phyloP scores from a whole-genome alignment of 2,888 invertebrate species.

The Perdita meconis region DNA sequence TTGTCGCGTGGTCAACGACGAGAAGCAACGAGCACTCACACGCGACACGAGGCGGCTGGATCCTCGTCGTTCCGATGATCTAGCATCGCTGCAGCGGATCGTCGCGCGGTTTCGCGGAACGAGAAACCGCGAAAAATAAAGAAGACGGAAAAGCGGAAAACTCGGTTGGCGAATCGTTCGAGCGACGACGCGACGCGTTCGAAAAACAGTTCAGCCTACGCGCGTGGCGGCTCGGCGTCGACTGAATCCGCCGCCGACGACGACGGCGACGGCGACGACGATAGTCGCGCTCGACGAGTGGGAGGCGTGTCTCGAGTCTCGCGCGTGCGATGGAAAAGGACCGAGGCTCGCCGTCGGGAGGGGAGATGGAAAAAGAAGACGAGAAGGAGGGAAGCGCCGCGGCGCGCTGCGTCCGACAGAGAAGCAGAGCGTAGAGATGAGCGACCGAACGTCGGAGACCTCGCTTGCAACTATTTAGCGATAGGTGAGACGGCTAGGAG shows the following conservation, averaged over 20 bases:
- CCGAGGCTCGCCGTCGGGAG: constrained; percentile 13
- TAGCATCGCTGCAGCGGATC: constrained; percentile 49
- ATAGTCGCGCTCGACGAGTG: constrained; percentile 59
- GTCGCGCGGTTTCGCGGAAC: constrained; percentile 28
- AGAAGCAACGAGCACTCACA: constrained; percentile 43
- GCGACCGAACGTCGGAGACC: constrained; percentile 38
- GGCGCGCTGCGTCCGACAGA: constrained; percentile 1
- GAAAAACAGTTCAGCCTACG: constrained; percentile 46
- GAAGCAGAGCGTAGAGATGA: constrained; percentile 24
- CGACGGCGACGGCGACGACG: neutral
- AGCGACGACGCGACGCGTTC: constrained; percentile 9
- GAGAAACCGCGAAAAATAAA: neutral
- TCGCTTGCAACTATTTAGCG: constrained; percentile 36
- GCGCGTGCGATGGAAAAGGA: constrained; percentile 53
- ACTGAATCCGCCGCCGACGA: constrained; percentile 60
- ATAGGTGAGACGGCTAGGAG: constrained; percentile 22
- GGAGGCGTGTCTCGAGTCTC: constrained; percentile 63
- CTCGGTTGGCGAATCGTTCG: no score
- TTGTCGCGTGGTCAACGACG: constrained; percentile 34
- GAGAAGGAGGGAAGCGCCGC: constrained; percentile 1
- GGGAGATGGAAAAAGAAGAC: constrained; percentile 4
- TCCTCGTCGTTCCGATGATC: constrained; percentile 53
- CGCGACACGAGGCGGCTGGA: constrained; percentile 47
- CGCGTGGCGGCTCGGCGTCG: constrained; percentile 74
- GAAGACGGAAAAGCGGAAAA: neutral